Conservation (phyloP, 2,888 invertebrate species). For the Athetis lepigone region DNA sequence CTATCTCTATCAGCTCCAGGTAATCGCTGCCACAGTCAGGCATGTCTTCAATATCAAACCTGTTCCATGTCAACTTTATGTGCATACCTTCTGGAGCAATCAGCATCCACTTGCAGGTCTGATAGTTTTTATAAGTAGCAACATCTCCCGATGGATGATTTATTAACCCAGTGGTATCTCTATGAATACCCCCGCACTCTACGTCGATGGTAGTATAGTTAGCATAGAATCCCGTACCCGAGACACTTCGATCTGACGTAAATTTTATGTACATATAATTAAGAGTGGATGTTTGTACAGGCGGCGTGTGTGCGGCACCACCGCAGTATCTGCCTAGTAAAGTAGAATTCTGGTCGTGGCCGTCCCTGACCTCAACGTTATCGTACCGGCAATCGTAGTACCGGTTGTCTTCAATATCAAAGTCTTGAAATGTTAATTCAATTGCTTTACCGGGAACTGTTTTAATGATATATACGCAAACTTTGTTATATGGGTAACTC, state of each 20-base stretch:
- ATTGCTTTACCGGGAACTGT: slow-evolving; percentile 92
- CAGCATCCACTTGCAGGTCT: slow-evolving; percentile 94
- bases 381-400: slow-evolving; percentile 79
- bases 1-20: slow-evolving; percentile 92
- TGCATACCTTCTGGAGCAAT: slow-evolving; percentile 92
- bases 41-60: slow-evolving; percentile 92
- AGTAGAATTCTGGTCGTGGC: slow-evolving; percentile 91
- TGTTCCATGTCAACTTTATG: slow-evolving; percentile 94
- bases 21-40: slow-evolving; percentile 92
- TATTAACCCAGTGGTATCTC: slow-evolving; percentile 91
- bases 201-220: slow-evolving; percentile 93
- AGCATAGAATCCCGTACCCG: slow-evolving; percentile 93
- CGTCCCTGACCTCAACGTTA: slow-evolving; percentile 92
- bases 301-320: slow-evolving; percentile 85
- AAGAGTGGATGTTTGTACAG: slow-evolving; percentile 92
- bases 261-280: slow-evolving; percentile 94
- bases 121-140: slow-evolving; percentile 80
- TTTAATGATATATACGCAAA: slow-evolving; percentile 93
- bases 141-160: slow-evolving; percentile 89
- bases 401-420: slow-evolving; percentile 91
- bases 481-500: slow-evolving; percentile 91
- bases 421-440: slow-evolving; percentile 91
- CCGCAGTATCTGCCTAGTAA: slow-evolving; percentile 93
- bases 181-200: slow-evolving; percentile 94
- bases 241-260: slow-evolving; percentile 89